Evolutionary conservation across 2,797 vertebrate species (phyloP), one percentile per base, ranked within the genome.

Genomic region (Hozukius guyotensis): DNA sequence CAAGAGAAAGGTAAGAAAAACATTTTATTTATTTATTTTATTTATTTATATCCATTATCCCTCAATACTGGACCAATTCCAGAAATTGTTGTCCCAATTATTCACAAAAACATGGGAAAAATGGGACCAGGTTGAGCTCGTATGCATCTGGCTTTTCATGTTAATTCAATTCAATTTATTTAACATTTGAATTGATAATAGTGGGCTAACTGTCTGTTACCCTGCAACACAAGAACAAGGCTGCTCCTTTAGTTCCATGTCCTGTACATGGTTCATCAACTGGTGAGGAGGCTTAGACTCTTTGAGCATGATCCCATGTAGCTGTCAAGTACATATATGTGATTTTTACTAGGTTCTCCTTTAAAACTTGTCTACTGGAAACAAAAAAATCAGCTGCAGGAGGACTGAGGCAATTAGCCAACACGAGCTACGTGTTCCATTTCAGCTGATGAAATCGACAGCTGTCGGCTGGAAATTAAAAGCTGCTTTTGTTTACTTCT

Each of bases 131-230:
- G 14, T 42, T 16, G 38, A 62, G 80, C 60, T 46, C 36, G 74
- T 52, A 68, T 5, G 16, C 53, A 78, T 84, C 63, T 83, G 73
- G 66, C 65, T 52, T 75, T 74, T 69, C 53, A 75, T 53, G 65
- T 63, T 31, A 46, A 46, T 46, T 46, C 16, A 29, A 29, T 6
- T 29, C 29, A 29, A 29, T 29, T 29, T 29, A 29, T 29, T 29
- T 29, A 56, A 20, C 20, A 34, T 61, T 60, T 34, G 3, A 12
- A 56, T 56, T 7, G 16, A 36, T 24, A 63, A 29, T 27, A 27
- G 13, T 25, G 22, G 6, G 60, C 20, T 64, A 25, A 3, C 36
- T 25, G 13, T 4, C 38, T 49, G 16, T 20, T 20, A 46, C 3
- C 6, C 62, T 25, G 62, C 62, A 64, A 57, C 24, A 29, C 55